Evolutionary conservation across 2,888 invertebrate species (phyloP).

Genomic region (Diploptera punctata): DNA sequence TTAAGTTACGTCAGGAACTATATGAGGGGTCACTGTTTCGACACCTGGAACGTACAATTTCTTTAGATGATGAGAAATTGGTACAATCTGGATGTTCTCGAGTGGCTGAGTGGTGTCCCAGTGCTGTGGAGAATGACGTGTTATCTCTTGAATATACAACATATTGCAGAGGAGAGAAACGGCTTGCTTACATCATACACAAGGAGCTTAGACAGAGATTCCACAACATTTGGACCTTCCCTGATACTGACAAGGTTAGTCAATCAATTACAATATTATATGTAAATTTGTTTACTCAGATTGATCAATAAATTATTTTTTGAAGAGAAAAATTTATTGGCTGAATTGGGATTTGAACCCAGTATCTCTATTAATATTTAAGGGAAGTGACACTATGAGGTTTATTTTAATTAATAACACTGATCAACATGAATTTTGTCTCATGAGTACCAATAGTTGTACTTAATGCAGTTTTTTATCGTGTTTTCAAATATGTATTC

Average conservation of each 20-base stretch:
- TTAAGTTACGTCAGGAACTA: constrained; percentile 52
- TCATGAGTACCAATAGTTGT: too few species aligned
- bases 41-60: constrained; percentile 46
- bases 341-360: too few species aligned
- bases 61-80: constrained; percentile 10
- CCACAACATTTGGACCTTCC: constrained; percentile 55
- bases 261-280: too few species aligned
- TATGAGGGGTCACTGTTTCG: constrained; percentile 50
- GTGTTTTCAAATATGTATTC: too few species aligned
- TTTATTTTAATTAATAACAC: too few species aligned
- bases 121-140: constrained; percentile 47
- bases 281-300: too few species aligned
- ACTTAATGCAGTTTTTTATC: too few species aligned
- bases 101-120: constrained; percentile 53
- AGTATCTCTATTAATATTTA: too few species aligned
- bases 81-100: constrained; percentile 52
- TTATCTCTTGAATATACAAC: constrained; percentile 55
- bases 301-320: too few species aligned
- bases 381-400: too few species aligned
- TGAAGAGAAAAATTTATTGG: too few species aligned
- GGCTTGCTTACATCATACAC: constrained; percentile 64
- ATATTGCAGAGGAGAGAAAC: constrained; percentile 50
- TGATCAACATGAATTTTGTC: too few species aligned
- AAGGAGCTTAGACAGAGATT: constrained; percentile 64
- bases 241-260: constrained; percentile 45